Evolutionary conservation across 2,113 vertebrate genomes (phyloP).

Genomic region (Otus sunia): DNA sequence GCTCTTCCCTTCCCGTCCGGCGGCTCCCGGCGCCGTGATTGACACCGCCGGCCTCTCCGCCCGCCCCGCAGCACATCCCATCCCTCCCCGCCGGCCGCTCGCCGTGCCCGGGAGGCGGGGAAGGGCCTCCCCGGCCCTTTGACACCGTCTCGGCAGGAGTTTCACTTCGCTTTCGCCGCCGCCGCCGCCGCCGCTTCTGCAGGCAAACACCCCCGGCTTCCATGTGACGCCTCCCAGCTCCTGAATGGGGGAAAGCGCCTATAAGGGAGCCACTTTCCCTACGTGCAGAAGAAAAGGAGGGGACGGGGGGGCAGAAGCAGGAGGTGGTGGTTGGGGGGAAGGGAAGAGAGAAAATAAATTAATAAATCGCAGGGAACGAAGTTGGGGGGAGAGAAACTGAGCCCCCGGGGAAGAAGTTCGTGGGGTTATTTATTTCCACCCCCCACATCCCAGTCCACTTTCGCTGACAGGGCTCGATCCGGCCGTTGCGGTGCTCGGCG

Average conservation of each 20-base stretch:
- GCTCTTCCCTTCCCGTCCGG: conserved; percentile 65
- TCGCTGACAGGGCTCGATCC: neutral
- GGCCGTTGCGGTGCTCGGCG: neutral
- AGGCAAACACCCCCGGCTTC: conserved; percentile 61
- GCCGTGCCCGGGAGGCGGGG: conserved; percentile 81
- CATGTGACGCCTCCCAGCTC: conserved; percentile 80
- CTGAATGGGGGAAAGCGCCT: conserved; percentile 64
- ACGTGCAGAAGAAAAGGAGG: conserved; percentile 39
- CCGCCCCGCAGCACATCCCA: conserved; percentile 72
- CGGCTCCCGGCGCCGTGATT: conserved; percentile 68
- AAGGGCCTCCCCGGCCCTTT: conserved; percentile 75
- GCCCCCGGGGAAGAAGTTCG: neutral
- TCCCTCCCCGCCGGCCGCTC: conserved; percentile 53
- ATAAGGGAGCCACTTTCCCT: conserved; percentile 59
- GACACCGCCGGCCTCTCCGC: conserved; percentile 63
- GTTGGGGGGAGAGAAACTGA: neutral
- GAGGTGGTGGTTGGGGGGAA: neutral
- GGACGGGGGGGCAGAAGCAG: neutral
- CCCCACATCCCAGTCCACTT: neutral
- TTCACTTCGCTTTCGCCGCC: conserved; percentile 62
- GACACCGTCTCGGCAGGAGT: conserved; percentile 74
- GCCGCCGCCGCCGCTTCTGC: conserved; percentile 47
- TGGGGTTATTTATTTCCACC: neutral
- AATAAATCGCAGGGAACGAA: neutral
- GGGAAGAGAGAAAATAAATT: neutral